Base-by-base conservation (phyloP, 2,113 vertebrate genomes). In the Malurus cyaneus region DNA sequence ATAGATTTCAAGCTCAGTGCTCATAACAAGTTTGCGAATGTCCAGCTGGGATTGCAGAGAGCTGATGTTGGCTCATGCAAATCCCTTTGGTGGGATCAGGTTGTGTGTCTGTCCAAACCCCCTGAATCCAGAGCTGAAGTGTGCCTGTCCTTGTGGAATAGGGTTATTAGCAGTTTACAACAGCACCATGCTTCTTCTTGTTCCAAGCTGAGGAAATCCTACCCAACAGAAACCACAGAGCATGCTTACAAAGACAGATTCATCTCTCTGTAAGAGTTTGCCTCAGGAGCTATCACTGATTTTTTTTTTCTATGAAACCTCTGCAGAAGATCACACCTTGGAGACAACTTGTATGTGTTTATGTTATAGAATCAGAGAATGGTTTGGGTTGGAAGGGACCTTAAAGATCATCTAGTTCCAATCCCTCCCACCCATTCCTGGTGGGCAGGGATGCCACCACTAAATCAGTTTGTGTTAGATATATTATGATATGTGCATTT, bases 11-110 rank as follows among this genome's bases (percentile, higher is more conserved):
- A 85, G n/a, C 24, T 93, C 5, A 4, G 7, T 67, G 21, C n/a
- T 87, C 0, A 0, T 81, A 59, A 26, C 21, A 54, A 36, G 71
- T 76, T 36, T 67, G 19, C 24, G 2, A 17, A 5, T 28, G 17
- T 78, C 57, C 66, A 80, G 1, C 46, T 79, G 50, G 46, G 19
- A 18, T 89, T 85, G 20, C 59, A 71, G 34, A 62, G 32, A 39
- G 12, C 12, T 44, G 11, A 12, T 66, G 25, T 70, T 92, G 88
- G n/a, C 12, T 82, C 12, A 3, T 25, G 23, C 23, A 46, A 36
- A n/a, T 72, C 20, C 19, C 13, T 67, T 77, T 2, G 0, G n/a
- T 26, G 44, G 36, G 20, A 23, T 61, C 28, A 54, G 12, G 5
- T 82, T 85, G 36, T 93, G 24, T 3, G 2, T 80, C 39, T 74